Evolutionary conservation across 2,113 vertebrate species (phyloP).

Genomic region (Riparia riparia): DNA sequence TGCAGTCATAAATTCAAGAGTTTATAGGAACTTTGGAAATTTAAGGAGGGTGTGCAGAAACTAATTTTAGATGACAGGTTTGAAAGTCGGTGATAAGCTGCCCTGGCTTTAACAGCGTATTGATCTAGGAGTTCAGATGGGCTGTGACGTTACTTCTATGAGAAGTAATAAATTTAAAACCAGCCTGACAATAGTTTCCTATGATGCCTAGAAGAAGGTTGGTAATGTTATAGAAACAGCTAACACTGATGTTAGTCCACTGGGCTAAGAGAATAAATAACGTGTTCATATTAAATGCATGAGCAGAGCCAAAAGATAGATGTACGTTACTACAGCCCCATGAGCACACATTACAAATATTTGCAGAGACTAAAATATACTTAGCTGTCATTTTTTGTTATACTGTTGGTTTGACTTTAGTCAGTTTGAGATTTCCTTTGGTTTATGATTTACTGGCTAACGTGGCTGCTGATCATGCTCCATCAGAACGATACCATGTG

Average conservation of each 20-base stretch:
- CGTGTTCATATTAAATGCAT: conserved; percentile 21
- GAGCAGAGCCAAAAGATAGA: conserved; percentile 37
- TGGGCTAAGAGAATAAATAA: conserved; percentile 51
- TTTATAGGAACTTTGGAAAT: conserved; percentile 48
- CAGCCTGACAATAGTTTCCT: not conserved
- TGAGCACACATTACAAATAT: conserved; percentile 49
- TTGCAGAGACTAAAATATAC: conserved; percentile 43
- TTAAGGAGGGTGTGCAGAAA: not conserved
- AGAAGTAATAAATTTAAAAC: conserved; percentile 22
- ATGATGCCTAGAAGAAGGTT: not conserved
- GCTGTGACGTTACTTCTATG: conserved; percentile 11
- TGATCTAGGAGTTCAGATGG: conserved; percentile 32
- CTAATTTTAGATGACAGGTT: conserved; percentile 2
- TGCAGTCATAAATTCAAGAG: conserved; percentile 42
- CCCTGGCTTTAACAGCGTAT: conserved; percentile 36
- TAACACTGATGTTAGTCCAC: conserved; percentile 18
- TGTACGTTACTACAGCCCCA: not conserved
- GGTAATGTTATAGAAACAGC: conserved; percentile 16
- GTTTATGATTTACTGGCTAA: conserved; percentile 4
- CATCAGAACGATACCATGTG: not conserved
- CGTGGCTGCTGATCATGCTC: not conserved
- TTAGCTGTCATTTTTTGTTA: conserved; percentile 29
- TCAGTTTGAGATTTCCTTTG: conserved; percentile 35
- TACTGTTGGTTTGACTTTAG: conserved; percentile 32
- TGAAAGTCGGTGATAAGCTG: conserved; percentile 25